Evolutionary conservation across 2,888 invertebrate genomes (phyloP).

Genomic region (Plebejus argus): DNA sequence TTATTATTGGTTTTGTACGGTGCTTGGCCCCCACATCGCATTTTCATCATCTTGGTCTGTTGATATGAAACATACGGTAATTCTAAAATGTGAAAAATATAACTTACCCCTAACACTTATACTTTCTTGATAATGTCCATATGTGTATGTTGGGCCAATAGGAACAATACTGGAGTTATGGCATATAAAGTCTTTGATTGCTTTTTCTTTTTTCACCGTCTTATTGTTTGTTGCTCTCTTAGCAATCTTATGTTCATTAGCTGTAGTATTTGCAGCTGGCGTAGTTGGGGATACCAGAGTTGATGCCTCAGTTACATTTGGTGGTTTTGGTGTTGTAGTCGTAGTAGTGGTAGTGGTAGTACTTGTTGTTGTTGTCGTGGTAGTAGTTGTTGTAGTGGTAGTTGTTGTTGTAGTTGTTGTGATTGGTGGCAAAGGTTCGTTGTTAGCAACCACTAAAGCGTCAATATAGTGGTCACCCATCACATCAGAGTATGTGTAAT

Average conservation of each 20-base stretch:
- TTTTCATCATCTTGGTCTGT: neutral
- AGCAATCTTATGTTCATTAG: constrained; percentile 49
- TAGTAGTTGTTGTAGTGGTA: constrained; percentile 67
- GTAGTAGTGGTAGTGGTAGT: constrained; percentile 54
- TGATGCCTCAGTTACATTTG: constrained; percentile 47
- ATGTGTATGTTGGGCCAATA: constrained; percentile 83
- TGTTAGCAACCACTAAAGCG: constrained; percentile 86
- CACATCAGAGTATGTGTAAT: constrained; percentile 83
- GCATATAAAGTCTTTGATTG: constrained; percentile 55
- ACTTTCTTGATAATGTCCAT: constrained; percentile 86
- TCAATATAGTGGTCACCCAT: constrained; percentile 83
- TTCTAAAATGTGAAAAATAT: neutral
- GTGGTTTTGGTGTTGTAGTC: constrained; percentile 44
- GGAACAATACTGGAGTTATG: constrained; percentile 81
- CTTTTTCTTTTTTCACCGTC: constrained; percentile 48
- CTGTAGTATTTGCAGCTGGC: constrained; percentile 48
- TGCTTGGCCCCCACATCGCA: neutral
- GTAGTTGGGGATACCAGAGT: constrained; percentile 48
- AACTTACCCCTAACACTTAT: constrained; percentile 85
- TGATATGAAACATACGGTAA: neutral
- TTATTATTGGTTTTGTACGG: neutral
- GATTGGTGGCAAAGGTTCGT: constrained; percentile 80
- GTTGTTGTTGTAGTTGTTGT: constrained; percentile 75
- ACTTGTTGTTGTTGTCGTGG: constrained; percentile 64
- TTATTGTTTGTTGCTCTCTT: constrained; percentile 53